These are phyloP conservation scores for Grammomys surdaster DNA, from an alignment of 2,113 vertebrate species.

Conservation along the genomic window DNA sequence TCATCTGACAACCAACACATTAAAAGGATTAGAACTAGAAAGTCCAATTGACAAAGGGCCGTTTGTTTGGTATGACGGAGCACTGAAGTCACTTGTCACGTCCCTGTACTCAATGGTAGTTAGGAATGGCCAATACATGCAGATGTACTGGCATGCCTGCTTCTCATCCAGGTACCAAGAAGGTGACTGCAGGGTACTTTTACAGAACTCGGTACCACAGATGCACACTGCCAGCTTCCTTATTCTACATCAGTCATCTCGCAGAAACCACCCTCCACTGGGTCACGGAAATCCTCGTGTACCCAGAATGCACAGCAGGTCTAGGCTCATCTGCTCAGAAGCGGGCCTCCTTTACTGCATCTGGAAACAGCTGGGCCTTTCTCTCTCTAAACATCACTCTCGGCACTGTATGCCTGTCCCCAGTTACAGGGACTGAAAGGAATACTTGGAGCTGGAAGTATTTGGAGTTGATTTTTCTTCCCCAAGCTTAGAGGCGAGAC, in stretches of 20 bases:
- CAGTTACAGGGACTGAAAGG: neutral
- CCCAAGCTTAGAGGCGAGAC: neutral
- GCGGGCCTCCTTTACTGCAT: neutral
- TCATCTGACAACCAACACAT: neutral
- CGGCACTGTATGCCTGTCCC: neutral
- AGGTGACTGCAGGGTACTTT: neutral
- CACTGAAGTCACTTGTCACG: neutral
- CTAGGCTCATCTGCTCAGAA: neutral
- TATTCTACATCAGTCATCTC: neutral
- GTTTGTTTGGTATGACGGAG: neutral
- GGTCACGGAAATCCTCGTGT: neutral
- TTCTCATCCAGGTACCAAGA: neutral
- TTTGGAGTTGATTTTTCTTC: neutral
- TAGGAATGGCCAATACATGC: neutral
- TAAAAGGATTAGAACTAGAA: neutral
- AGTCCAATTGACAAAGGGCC: neutral
- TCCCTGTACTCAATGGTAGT: accelerated
- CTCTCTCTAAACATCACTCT: neutral
- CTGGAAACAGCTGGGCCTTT: neutral
- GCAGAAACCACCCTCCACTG: neutral
- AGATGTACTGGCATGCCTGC: neutral
- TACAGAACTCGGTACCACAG: neutral
- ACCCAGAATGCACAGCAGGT: too few relatives aligned
- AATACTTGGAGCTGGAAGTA: neutral
- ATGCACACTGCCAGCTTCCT: neutral